Conservation (phyloP, 2,888 invertebrate species). For the Lasioglossum vierecki region DNA sequence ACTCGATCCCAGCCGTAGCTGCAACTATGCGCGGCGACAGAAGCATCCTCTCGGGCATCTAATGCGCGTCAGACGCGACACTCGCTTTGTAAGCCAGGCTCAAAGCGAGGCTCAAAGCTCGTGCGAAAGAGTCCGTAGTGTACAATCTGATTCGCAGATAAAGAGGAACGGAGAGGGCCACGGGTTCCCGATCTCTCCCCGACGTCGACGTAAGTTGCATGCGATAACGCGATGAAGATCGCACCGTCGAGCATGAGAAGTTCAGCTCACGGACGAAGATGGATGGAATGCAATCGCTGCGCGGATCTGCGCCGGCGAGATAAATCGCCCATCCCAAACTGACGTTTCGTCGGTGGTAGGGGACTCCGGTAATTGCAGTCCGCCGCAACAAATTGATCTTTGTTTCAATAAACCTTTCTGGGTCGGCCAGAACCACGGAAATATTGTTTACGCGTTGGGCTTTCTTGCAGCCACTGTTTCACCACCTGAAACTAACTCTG, state of each 20-base stretch:
- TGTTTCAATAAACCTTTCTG: slow-evolving; percentile 9
- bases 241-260: slow-evolving; percentile 17
- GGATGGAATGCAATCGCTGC: slow-evolving; percentile 25
- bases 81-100: not conserved
- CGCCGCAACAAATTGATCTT: slow-evolving; percentile 7
- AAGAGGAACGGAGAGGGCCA: not conserved
- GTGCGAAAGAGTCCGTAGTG: not conserved
- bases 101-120: not conserved
- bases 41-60: not conserved
- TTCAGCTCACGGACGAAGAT: slow-evolving; percentile 32
- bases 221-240: slow-evolving; percentile 48
- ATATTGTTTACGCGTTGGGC: not conserved
- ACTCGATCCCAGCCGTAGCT: not conserved
- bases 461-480: not conserved
- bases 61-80: not conserved
- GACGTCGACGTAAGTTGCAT: slow-evolving; percentile 27
- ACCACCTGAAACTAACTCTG: not conserved
- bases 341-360: not conserved
- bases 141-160: slow-evolving; percentile 34
- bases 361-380: not conserved
- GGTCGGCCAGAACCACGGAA: not conserved
- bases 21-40: not conserved
- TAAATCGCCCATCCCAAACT: slow-evolving; percentile 4
- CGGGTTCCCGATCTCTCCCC: not conserved
- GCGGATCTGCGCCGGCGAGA: slow-evolving; percentile 22